Percentiles rank a stretch among this genome's conserved stretches.
phyloP scores from a whole-genome alignment of 2,113 vertebrate genomes.

The Archocentrus centrarchus region DNA sequence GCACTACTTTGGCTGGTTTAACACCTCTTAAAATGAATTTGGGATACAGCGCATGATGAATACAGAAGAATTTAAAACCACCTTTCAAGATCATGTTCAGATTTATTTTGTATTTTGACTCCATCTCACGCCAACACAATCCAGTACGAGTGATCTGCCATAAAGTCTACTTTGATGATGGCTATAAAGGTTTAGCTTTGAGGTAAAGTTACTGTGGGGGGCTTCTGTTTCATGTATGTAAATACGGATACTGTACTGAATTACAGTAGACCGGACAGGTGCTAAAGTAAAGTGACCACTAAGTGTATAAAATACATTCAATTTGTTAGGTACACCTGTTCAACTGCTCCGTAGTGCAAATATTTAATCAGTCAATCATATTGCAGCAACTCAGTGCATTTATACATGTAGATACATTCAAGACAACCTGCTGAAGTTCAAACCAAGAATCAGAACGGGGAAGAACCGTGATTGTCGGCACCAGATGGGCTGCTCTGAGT shows the following conservation, averaged over 20 bases:
- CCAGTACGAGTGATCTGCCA: not conserved
- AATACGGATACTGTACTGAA: not conserved
- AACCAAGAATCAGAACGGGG: not conserved
- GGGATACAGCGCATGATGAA: not conserved
- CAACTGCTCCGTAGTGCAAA: not conserved
- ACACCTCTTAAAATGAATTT: not conserved
- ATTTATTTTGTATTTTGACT: not conserved
- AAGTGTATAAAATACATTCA: not conserved
- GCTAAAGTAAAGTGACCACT: not conserved
- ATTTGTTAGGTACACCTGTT: not conserved
- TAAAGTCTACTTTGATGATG: not conserved
- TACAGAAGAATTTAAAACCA: not conserved
- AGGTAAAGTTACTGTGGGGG: rapidly evolving
- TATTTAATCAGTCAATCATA: not conserved
- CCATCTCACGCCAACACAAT: not conserved
- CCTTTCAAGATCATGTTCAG: not conserved
- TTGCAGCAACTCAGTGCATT: not conserved
- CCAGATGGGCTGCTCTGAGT: not conserved
- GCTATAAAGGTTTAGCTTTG: not conserved
- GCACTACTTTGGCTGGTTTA: not conserved
- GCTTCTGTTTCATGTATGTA: not conserved
- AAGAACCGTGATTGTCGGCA: not conserved
- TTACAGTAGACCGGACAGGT: not conserved
- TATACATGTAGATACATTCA: not conserved
- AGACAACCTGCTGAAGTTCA: not conserved